Evolutionary conservation across 2,797 vertebrate genomes (phyloP).

Genomic region (Gephyroberyx darwinii): DNA sequence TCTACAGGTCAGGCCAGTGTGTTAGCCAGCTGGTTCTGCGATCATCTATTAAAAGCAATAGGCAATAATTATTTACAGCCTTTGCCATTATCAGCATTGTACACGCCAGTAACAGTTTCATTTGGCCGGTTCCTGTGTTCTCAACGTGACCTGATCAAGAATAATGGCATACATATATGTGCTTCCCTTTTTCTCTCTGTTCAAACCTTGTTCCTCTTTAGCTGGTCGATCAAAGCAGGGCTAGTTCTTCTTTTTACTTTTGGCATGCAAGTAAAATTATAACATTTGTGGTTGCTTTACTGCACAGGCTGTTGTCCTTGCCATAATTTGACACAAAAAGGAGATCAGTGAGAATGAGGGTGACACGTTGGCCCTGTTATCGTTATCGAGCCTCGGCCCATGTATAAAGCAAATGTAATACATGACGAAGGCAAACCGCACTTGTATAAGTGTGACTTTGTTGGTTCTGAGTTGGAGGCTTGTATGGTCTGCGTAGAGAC

Average conservation of each 20-base stretch:
- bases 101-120: constrained; percentile 13
- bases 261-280: neutral
- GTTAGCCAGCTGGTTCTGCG: no score
- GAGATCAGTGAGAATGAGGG: neutral
- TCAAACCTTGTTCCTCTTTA: constrained; percentile 58
- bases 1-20: neutral
- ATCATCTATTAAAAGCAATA: no score
- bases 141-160: constrained; percentile 33
- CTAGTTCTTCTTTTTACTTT: neutral
- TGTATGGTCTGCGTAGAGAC: no score
- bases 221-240: neutral
- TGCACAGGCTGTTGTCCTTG: no score
- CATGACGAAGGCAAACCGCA: no score
- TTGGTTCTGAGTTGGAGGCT: no score
- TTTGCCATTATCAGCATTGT: neutral
- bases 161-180: constrained; percentile 9
- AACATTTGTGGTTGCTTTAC: neutral
- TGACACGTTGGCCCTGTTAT: neutral
- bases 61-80: neutral
- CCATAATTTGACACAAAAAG: constrained; percentile 6
- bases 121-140: constrained; percentile 26
- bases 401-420: no score
- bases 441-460: no score
- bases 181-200: constrained; percentile 42
- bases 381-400: no score